Conservation (phyloP, 37 sponge, comb jelly and placozoan species). For the Crambe crambe region DNA sequence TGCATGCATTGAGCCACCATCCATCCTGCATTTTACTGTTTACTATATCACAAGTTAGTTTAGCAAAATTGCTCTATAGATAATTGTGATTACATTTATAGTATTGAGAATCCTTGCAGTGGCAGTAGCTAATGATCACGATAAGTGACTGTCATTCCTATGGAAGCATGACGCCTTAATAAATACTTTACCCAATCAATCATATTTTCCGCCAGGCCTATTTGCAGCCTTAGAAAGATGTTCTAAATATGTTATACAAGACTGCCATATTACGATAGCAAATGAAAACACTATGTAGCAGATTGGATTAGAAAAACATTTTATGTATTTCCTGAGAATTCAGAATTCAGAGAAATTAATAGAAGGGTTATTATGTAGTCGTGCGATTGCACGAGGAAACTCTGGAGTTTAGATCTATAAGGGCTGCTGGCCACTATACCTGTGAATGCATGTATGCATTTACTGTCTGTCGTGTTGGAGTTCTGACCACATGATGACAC, state of each 20-base stretch:
- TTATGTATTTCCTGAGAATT: not conserved
- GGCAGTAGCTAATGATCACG: not conserved
- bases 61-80: not conserved
- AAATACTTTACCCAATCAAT: not conserved
- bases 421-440: not conserved
- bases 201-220: not conserved
- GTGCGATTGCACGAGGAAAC: too few species aligned
- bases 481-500: not conserved
- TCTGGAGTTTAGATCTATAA: not conserved
- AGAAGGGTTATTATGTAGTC: too few species aligned
- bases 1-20: not conserved
- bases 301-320: not conserved
- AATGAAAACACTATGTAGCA: not conserved
- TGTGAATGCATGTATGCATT: not conserved
- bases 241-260: too few species aligned
- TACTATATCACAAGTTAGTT: too few species aligned
- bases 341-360: too few species aligned
- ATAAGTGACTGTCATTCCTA: slow-evolving; percentile 4
- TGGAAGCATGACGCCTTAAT: slow-evolving; percentile 15
- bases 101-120: not conserved
- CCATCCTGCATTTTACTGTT: too few species aligned
- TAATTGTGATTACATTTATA: too few species aligned
- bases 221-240: too few species aligned
- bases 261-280: not conserved
- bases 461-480: not conserved